These are phyloP conservation scores for Mastacembelus armatus DNA, from an alignment of 2,797 vertebrate species.

Conservation along the genomic window DNA sequence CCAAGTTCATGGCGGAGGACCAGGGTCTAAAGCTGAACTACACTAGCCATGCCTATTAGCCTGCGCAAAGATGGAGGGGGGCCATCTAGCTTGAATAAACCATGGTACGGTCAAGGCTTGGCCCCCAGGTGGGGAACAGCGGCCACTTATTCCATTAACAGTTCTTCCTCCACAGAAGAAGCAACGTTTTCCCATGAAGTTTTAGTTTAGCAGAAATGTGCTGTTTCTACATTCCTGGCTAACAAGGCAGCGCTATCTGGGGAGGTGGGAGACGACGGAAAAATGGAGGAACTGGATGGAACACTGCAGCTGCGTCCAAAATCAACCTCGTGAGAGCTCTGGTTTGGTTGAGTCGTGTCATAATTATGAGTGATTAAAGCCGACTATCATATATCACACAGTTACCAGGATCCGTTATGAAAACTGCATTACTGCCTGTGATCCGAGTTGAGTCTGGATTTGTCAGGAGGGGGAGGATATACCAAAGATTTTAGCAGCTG, in stretches of 20 bases:
- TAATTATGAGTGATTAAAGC: constrained; percentile 68
- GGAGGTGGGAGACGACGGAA: constrained; percentile 41
- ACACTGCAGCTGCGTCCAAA: constrained; percentile 46
- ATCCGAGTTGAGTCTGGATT: constrained; percentile 26
- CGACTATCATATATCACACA: constrained; percentile 62
- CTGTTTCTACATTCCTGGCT: constrained; percentile 65
- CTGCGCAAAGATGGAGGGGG: constrained; percentile 48
- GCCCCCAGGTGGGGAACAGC: constrained; percentile 61
- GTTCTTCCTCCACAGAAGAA: constrained; percentile 64
- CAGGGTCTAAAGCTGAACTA: constrained; percentile 71
- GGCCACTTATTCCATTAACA: constrained; percentile 74
- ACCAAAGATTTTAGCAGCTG: not conserved
- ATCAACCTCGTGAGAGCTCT: constrained; percentile 59
- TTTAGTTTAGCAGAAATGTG: constrained; percentile 58
- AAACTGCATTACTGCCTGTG: constrained; percentile 47
- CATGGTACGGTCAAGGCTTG: constrained; percentile 36
- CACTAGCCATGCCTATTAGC: constrained; percentile 71
- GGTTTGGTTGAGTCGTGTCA: constrained; percentile 35
- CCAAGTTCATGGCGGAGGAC: constrained; percentile 73
- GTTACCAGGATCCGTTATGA: constrained; percentile 60
- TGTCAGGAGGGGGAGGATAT: constrained; percentile 13
- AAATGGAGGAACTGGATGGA: constrained; percentile 51
- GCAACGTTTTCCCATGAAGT: constrained; percentile 75
- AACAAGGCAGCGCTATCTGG: constrained; percentile 52
- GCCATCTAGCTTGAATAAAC: constrained; percentile 56